Base-by-base conservation (phyloP, 2,888 invertebrate genomes). In the Monoplex corrugatus region DNA sequence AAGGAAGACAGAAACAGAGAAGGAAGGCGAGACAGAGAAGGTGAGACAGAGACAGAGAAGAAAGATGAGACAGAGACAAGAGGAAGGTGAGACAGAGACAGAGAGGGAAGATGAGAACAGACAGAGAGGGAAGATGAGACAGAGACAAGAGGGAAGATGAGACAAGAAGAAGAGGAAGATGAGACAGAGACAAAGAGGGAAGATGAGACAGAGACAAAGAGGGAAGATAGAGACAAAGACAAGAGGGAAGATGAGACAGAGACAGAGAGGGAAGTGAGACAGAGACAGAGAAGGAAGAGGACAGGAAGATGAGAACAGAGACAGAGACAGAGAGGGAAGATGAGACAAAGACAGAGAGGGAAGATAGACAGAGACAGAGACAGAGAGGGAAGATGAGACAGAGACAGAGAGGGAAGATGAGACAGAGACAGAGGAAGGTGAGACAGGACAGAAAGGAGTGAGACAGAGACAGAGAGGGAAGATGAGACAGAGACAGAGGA, bases 381-480 rank as follows among this genome's bases (percentile, higher is more conserved):
- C 8, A 10, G 13, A n/a, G 28, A 28, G 28, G 19, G 28, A 68
- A n/a, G 68, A 68, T 19, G 68, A n/a, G 28, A 10, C 5, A n/a
- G n/a, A 68, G 28, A 28, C 19, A 68, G 68, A n/a, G 28, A 28
- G 28, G 28, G n/a, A 68, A n/a, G 68, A 68, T 19, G 68, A n/a
- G 28, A 68, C 16, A n/a, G n/a, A 28, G 68, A n/a, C 5, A 68
- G 68, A 28, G 68, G 28, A 68, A 68, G 28, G 68, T 28, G 28
- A 50, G 72, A 32, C n/a, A 40, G 80, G n/a, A 32, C 10, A 2
- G n/a, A 32, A 72, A 6, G 38, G 68, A n/a, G 5, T 16, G 35
- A 86, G 63, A 63, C 35, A 63, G 38, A 13, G 63, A 35, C 35
- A 63, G 86, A 57, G 84, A 84, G 72, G 68, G 84, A 28, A 84